Percentiles rank a stretch among this genome's conserved stretches.
These are phyloP conservation scores for Graptemys geographica DNA, from an alignment of 2,797 vertebrate genomes.

Conservation along the genomic window DNA sequence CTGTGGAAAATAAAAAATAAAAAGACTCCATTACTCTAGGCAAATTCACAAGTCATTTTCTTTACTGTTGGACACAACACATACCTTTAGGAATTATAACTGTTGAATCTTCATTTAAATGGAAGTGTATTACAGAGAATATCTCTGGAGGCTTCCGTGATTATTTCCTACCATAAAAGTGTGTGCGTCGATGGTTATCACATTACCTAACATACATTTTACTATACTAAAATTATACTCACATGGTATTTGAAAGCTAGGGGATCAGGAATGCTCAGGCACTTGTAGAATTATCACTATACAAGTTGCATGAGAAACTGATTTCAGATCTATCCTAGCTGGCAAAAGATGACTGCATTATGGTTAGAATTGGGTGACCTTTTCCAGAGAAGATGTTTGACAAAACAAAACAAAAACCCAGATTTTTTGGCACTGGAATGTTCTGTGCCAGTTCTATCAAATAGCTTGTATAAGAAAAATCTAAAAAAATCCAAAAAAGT, in stretches of 20 bases:
- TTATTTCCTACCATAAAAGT: background rate
- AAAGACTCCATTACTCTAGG: background rate
- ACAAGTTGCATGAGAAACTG: background rate
- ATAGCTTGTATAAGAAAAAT: background rate
- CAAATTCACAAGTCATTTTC: background rate
- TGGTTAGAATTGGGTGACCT: background rate
- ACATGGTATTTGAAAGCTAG: background rate
- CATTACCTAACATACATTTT: background rate
- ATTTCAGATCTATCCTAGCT: background rate
- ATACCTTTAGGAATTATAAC: background rate
- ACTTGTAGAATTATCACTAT: background rate
- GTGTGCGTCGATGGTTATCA: background rate
- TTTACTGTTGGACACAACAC: background rate
- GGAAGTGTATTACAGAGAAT: background rate
- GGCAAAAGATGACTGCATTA: background rate
- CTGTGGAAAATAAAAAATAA: background rate
- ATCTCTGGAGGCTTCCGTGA: background rate
- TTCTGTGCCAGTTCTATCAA: background rate
- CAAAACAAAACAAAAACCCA: background rate
- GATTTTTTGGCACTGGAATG: background rate
- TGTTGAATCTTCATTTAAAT: background rate
- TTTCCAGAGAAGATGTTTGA: background rate
- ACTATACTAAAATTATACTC: background rate
- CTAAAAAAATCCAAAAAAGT: background rate
- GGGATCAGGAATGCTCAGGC: background rate